A percentile compares a stretch with the other conserved stretches of the same genome.
Evolutionary conservation across 2,888 invertebrate species (phyloP).

Genomic region (Agonopterix heracliana): DNA sequence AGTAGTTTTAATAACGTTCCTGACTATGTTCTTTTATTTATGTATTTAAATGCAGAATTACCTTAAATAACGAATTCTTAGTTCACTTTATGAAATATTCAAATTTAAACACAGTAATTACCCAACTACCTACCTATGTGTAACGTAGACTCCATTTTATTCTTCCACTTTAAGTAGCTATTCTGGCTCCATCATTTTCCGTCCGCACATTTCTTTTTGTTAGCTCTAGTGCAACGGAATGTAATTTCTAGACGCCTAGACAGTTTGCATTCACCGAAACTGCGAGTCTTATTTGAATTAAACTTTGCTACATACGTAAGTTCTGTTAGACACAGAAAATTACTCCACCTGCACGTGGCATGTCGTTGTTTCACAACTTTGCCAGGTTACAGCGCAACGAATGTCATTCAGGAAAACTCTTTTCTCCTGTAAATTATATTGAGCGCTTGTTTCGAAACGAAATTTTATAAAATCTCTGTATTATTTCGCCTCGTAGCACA

Average conservation of each 20-base stretch:
- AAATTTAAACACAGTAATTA: no score
- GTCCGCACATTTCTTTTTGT: conserved; percentile 13
- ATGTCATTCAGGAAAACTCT: background rate
- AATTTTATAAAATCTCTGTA: no score
- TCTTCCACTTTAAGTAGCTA: no score
- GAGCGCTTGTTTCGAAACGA: no score
- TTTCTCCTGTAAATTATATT: background rate
- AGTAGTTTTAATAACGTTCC: no score
- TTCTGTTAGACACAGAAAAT: conserved; percentile 15
- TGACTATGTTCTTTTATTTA: no score
- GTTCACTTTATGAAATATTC: no score
- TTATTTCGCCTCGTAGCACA: background rate
- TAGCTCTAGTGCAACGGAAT: conserved; percentile 19
- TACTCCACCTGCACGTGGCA: conserved; percentile 13
- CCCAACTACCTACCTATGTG: no score
- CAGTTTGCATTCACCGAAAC: conserved; percentile 21
- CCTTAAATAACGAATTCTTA: no score
- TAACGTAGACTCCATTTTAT: no score
- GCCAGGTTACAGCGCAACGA: background rate
- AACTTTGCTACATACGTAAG: conserved; percentile 20
- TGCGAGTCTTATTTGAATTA: conserved; percentile 21
- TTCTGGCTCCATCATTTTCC: background rate
- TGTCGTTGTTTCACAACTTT: background rate
- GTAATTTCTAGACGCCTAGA: conserved; percentile 25
- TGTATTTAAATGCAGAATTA: no score